Evolutionary conservation across 2,113 vertebrate species (phyloP), one percentile per base, ranked within the genome.

Genomic region (Rhodinocichla rosea): DNA sequence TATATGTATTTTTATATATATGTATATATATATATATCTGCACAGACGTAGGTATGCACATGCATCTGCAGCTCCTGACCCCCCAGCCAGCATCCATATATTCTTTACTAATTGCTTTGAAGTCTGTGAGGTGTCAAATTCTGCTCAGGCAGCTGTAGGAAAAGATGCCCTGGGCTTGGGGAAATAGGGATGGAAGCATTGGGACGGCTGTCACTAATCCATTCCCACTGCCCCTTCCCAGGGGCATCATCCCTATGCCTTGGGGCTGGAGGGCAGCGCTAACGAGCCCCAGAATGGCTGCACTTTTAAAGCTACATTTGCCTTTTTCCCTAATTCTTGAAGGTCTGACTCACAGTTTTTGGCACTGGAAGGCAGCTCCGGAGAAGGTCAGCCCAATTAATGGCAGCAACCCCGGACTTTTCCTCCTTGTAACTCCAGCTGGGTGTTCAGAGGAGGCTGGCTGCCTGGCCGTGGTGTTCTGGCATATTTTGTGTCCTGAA

Each of bases 301-400:
- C 10, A 21, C 47, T 91, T 92, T 87, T 33, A 63, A 78, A 82
- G 84, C 49, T 15, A 33, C 22, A 50, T 94, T 92, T 80, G 55
- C 59, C 40, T 56, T 59, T 64, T 83, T 45, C 9, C 37, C 70
- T 71, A 44, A 2, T 87, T 73, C 83, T 89, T 15, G 16, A 77
- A 91, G 74, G 65, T 84, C 94, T 96, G 95, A 94, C 92, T 94
- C 95, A 94, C 63, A 88, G 44, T 7, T 91, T 94, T 93, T 89
- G 93, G 93, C 93, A 89, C 73, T 40, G 2, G 21, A 83, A 95
- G 19, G 76, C 89, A 84, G 83, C 63, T 81, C 87, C 0, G 1
- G 77, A 81, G 92, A 81, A 95, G 90, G 74, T 90, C 52, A 26
- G 78, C 56, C 87, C 92, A 85, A 83, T 95, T 89, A 84, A 82